A percentile compares a stretch with the other conserved stretches of the same genome.
These are phyloP conservation scores for Helicoverpa zea DNA, from an alignment of 1,140 invertebrate genomes.

Conservation along the genomic window DNA sequence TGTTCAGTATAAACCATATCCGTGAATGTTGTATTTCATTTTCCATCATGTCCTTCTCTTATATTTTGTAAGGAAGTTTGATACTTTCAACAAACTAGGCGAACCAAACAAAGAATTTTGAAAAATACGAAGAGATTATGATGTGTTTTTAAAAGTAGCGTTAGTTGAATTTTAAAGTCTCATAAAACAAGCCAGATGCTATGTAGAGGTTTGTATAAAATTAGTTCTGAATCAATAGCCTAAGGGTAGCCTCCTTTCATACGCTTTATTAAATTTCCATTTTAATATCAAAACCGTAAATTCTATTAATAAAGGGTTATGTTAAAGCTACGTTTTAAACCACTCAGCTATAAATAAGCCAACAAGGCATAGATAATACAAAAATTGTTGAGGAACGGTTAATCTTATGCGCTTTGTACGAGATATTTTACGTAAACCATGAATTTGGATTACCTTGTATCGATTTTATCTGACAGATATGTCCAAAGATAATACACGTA, in stretches of 20 bases:
- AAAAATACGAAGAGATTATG: too few relatives aligned
- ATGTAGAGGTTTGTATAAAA: background rate
- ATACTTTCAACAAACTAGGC: background rate
- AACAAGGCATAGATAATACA: background rate
- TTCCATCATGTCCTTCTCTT: background rate
- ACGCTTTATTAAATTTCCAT: background rate
- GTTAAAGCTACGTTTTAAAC: background rate
- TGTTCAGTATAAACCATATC: slow-evolving; percentile 26
- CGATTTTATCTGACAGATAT: slow-evolving; percentile 16
- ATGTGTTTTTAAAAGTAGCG: too few relatives aligned
- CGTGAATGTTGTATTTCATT: slow-evolving; percentile 38
- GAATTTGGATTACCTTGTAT: slow-evolving; percentile 13
- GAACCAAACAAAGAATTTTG: background rate
- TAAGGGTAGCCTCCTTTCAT: background rate
- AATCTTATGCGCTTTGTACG: background rate
- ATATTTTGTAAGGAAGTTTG: background rate
- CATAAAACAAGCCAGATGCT: background rate
- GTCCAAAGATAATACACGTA: slow-evolving; percentile 24
- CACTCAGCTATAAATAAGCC: background rate
- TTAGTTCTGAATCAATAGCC: slow-evolving; percentile 1
- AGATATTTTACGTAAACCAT: slow-evolving; percentile 19
- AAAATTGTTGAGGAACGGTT: background rate
- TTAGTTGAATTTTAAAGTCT: background rate
- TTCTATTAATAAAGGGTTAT: slow-evolving; percentile 11
- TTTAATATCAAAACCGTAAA: background rate